Evolutionary conservation across 1,140 invertebrate species (phyloP).

Genomic region (Drosophila lini): DNA sequence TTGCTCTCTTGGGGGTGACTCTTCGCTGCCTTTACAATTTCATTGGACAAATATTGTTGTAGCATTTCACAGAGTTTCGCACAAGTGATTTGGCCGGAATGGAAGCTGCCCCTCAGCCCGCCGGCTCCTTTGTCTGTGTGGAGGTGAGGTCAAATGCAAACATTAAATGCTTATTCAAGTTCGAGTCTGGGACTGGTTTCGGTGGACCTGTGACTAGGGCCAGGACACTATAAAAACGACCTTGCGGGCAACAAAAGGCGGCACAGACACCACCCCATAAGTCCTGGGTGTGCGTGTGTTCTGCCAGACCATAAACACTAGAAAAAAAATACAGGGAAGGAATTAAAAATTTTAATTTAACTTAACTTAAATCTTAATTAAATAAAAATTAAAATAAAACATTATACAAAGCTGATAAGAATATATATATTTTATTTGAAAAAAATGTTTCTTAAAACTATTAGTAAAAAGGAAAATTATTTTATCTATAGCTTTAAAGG

Average conservation of each 20-base stretch:
- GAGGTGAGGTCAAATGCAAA: conserved; percentile 70
- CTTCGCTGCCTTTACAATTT: conserved; percentile 44
- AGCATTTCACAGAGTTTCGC: conserved; percentile 66
- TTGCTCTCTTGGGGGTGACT: conserved; percentile 38
- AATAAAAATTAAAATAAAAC: background rate
- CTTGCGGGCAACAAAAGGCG: conserved; percentile 76
- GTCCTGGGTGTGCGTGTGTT: conserved; percentile 18
- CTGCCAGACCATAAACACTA: background rate
- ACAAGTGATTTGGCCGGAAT: conserved; percentile 68
- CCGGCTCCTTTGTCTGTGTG: conserved; percentile 38
- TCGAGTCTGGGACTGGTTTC: conserved; percentile 47
- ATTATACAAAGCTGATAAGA: background rate
- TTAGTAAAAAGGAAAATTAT: background rate
- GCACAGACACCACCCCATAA: conserved; percentile 39
- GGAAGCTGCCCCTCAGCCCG: conserved; percentile 21
- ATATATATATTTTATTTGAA: background rate
- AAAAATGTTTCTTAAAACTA: no score
- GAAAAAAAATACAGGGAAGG: background rate
- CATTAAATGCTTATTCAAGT: conserved; percentile 59
- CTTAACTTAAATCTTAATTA: background rate
- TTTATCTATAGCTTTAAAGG: background rate
- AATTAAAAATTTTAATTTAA: background rate
- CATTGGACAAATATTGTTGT: conserved; percentile 74
- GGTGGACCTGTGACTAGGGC: conserved; percentile 30
- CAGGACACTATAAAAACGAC: conserved; percentile 77